These are phyloP conservation scores for Clarias macrocephalus DNA, from an alignment of 2,113 vertebrate genomes.

Conservation along the genomic window DNA sequence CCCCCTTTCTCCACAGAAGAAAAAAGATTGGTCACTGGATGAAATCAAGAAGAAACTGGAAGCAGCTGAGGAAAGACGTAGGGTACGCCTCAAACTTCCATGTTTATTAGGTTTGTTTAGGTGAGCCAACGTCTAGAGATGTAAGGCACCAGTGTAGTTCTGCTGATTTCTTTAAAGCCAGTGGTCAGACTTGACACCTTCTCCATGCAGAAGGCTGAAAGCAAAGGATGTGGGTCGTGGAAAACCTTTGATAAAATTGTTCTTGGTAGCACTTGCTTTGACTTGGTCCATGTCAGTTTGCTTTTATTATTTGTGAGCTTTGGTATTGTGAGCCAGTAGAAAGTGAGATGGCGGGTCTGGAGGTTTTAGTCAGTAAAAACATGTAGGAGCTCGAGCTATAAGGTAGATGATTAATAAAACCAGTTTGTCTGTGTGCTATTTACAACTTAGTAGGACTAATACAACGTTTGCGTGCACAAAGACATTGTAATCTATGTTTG, in stretches of 20 bases:
- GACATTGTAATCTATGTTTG: too few relatives aligned
- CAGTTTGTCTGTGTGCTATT: too few relatives aligned
- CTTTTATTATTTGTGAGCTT: background rate
- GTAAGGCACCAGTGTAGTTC: background rate
- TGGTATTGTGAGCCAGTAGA: background rate
- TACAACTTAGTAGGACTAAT: too few relatives aligned
- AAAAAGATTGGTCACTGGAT: slow-evolving; percentile 93
- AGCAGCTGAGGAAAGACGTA: slow-evolving; percentile 94
- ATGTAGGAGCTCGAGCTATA: too few relatives aligned
- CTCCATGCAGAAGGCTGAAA: background rate
- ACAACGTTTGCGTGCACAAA: too few relatives aligned
- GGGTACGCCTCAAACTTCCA: slow-evolving; percentile 70
- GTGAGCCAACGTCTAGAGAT: background rate
- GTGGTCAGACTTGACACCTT: background rate
- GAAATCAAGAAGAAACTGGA: slow-evolving; percentile 96
- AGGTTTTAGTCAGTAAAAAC: too few relatives aligned
- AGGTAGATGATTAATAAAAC: too few relatives aligned
- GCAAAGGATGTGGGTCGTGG: too few relatives aligned
- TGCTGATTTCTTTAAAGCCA: background rate
- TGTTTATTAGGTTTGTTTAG: background rate
- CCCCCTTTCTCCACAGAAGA: slow-evolving; percentile 88
- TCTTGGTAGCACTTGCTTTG: background rate
- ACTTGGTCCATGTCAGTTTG: background rate
- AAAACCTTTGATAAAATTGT: background rate
- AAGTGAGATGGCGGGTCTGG: background rate